A percentile compares a stretch with the other conserved stretches of the same genome.
Evolutionary conservation across 2,888 invertebrate species (phyloP).

Genomic region (Ferrisia virgata): DNA sequence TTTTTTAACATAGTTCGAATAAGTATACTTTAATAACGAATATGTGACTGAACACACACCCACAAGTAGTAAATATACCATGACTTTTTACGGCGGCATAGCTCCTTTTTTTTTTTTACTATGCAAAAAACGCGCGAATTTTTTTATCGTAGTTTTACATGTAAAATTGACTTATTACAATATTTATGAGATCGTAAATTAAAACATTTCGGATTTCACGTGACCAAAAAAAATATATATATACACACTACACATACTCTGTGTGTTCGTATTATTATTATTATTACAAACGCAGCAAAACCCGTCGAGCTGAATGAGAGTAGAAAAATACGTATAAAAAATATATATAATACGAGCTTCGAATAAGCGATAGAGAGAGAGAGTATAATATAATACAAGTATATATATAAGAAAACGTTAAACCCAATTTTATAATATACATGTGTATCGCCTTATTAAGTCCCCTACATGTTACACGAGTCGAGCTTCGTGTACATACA

Average conservation of each 20-base stretch:
- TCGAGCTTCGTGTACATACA: not conserved
- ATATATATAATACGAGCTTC: too few species aligned
- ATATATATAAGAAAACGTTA: not conserved
- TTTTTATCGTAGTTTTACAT: not conserved
- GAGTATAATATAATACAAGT: not conserved
- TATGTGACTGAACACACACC: too few species aligned
- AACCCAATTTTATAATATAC: not conserved
- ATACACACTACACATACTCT: too few species aligned
- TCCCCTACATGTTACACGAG: not conserved
- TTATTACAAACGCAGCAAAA: not conserved
- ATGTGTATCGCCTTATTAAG: not conserved
- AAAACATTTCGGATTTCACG: not conserved
- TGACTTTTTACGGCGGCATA: too few species aligned
- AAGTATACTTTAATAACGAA: too few species aligned
- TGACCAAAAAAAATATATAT: not conserved
- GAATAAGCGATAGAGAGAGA: not conserved
- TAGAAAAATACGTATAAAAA: not conserved
- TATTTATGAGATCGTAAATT: conserved; percentile 8
- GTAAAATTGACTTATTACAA: not conserved
- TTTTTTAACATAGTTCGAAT: too few species aligned
- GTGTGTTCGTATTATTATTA: not conserved
- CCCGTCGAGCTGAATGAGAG: not conserved
- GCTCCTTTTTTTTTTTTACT: not conserved
- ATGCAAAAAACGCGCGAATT: not conserved
- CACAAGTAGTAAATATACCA: too few species aligned